A percentile compares a stretch with the other conserved stretches of the same genome.
Conservation (phyloP, 2,888 invertebrate species). For the Antheraea yamamai region DNA sequence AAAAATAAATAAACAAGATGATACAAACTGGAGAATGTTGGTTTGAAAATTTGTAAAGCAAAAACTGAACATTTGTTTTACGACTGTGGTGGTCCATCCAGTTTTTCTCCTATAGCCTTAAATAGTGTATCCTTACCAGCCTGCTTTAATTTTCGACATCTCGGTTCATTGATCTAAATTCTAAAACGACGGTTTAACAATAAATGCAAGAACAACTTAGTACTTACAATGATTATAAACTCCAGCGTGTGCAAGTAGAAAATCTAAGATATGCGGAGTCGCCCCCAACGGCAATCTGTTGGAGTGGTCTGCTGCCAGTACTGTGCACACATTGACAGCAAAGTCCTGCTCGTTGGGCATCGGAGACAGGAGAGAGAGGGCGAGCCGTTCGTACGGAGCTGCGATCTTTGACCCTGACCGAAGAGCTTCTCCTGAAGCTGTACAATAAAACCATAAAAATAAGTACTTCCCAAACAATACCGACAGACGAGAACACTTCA, state of each 20-base stretch:
- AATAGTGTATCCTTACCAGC: too few species aligned
- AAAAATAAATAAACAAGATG: not conserved
- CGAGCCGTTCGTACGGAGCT: conserved; percentile 88
- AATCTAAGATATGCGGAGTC: conserved; percentile 93
- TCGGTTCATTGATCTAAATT: too few species aligned
- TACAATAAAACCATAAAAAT: not conserved
- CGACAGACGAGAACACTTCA: too few species aligned
- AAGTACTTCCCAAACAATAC: too few species aligned
- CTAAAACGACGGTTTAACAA: too few species aligned
- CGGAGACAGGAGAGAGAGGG: conserved; percentile 96
- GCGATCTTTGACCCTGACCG: conserved; percentile 57
- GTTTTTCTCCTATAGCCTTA: too few species aligned
- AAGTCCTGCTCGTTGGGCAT: conserved; percentile 99
- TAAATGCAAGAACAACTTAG: not conserved
- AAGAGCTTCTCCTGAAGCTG: conserved; percentile 72
- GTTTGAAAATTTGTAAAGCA: too few species aligned
- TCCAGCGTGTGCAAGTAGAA: conserved; percentile 96
- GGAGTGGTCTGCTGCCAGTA: conserved; percentile 96
- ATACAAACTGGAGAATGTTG: not conserved
- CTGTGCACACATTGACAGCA: conserved; percentile 97
- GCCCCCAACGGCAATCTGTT: conserved; percentile 93
- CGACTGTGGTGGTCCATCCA: too few species aligned
- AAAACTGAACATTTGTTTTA: too few species aligned
- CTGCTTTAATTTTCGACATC: too few species aligned
- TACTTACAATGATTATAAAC: conserved; percentile 93